A percentile compares a stretch with the other conserved stretches of the same genome.
phyloP scores from a whole-genome alignment of 2,888 invertebrate species.

The Lordiphosa andalusiaca region DNA sequence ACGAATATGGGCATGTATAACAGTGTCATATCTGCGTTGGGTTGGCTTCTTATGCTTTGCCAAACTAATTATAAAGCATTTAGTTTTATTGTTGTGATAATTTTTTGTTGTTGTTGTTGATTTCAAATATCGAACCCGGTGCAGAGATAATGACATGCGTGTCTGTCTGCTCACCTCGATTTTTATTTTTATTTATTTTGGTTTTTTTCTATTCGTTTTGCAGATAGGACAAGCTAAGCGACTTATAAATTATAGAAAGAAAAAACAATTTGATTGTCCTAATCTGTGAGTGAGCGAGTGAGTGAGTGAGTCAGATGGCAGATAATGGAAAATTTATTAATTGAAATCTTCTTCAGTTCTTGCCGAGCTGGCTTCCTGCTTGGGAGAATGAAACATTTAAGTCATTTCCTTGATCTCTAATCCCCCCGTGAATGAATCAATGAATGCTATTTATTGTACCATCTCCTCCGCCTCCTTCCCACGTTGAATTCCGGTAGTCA shows the following conservation, averaged over 20 bases:
- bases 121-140: slow-evolving; percentile 25
- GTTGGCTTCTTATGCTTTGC: slow-evolving; percentile 38
- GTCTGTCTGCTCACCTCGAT: slow-evolving; percentile 34
- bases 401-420: slow-evolving; percentile 27
- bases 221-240: slow-evolving; percentile 43
- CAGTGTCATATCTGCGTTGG: slow-evolving; percentile 44
- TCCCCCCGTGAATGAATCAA: slow-evolving; percentile 14
- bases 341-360: slow-evolving; percentile 35
- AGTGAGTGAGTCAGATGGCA: slow-evolving; percentile 1
- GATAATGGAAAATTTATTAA: slow-evolving; percentile 44
- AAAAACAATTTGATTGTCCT: slow-evolving; percentile 33
- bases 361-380: slow-evolving; percentile 26
- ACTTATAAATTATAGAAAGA: slow-evolving; percentile 46
- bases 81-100: slow-evolving; percentile 77
- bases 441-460: slow-evolving; percentile 15
- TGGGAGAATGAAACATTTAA: slow-evolving; percentile 19
- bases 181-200: background rate
- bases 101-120: slow-evolving; percentile 26
- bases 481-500: slow-evolving; percentile 77
- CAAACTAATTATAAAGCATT: slow-evolving; percentile 77
- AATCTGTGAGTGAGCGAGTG: slow-evolving; percentile 34
- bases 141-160: slow-evolving; percentile 35
- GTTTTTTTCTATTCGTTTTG: background rate
- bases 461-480: slow-evolving; percentile 23
- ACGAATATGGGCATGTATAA: slow-evolving; percentile 39